Percentiles rank a stretch among this genome's conserved stretches.
phyloP scores from a whole-genome alignment of 2,888 invertebrate species.

The Mechanitis mazaeus region DNA sequence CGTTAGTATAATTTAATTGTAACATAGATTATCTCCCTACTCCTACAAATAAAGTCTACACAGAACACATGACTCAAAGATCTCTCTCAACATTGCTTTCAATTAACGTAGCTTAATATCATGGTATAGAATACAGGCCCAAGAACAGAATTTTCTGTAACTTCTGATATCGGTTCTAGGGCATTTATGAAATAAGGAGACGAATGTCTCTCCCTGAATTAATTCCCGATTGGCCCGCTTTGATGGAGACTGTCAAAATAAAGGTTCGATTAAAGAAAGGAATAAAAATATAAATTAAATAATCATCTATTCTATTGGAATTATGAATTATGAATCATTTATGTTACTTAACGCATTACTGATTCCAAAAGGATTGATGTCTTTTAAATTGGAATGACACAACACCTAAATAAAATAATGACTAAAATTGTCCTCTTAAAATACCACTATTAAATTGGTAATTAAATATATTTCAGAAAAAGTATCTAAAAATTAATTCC shows the following conservation, averaged over 20 bases:
- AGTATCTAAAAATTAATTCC: background rate
- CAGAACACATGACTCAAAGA: constrained; percentile 14
- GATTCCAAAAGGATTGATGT: constrained; percentile 49
- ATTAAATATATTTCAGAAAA: background rate
- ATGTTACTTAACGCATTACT: background rate
- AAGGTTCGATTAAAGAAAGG: constrained; percentile 79
- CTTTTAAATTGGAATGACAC: constrained; percentile 62
- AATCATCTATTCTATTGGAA: constrained; percentile 46
- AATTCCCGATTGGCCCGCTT: constrained; percentile 87
- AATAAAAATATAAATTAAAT: constrained; percentile 52
- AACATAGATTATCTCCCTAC: constrained; percentile 9
- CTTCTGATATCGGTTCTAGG: constrained; percentile 76
- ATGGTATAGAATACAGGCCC: constrained; percentile 34
- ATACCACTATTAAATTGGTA: constrained; percentile 36
- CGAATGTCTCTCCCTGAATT: constrained; percentile 82
- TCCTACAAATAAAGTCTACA: constrained; percentile 11
- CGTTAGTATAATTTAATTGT: constrained; percentile 41
- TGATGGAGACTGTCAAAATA: constrained; percentile 80
- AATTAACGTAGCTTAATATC: constrained; percentile 24
- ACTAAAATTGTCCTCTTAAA: constrained; percentile 46
- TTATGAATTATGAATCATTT: background rate
- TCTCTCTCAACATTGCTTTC: constrained; percentile 18
- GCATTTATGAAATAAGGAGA: constrained; percentile 81
- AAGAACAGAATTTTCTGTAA: constrained; percentile 37
- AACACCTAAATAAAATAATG: constrained; percentile 50